Conservation (phyloP, 2,113 vertebrate species). For the Condylura cristata region DNA sequence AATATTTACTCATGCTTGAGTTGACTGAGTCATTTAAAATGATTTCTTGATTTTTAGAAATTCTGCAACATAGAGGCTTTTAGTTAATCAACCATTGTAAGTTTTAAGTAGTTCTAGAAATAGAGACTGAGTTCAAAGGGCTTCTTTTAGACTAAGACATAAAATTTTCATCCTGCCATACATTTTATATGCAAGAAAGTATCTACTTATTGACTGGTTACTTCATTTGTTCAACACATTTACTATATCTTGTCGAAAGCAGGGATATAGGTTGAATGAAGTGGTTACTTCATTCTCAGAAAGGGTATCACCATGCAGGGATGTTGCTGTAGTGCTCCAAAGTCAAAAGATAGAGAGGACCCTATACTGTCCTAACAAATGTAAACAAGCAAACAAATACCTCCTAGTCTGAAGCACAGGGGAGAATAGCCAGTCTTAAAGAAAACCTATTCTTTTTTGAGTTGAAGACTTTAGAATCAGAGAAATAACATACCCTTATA, state of each 20-base stretch:
- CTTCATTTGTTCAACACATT: not conserved
- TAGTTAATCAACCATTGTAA: not conserved
- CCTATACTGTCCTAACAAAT: too few species aligned
- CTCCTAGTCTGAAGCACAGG: not conserved
- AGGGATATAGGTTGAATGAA: not conserved
- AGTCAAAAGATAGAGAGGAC: too few species aligned
- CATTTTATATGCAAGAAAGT: not conserved
- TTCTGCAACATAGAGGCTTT: not conserved
- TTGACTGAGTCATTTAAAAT: not conserved
- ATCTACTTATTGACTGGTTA: too few species aligned
- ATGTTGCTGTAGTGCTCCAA: too few species aligned
- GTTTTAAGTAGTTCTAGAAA: not conserved
- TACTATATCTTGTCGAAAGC: not conserved
- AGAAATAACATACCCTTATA: not conserved
- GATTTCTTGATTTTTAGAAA: conserved; percentile 24
- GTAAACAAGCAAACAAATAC: not conserved
- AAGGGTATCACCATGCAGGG: too few species aligned
- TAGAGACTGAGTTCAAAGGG: not conserved
- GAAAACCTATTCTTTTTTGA: not conserved
- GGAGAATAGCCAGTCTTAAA: not conserved
- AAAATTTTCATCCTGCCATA: not conserved
- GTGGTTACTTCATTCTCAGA: not conserved
- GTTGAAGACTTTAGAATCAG: not conserved
- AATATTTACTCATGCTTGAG: not conserved
- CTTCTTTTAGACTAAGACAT: not conserved